phyloP scores from a whole-genome alignment of 2,797 vertebrate genomes.

The Spinus olivaceus region DNA sequence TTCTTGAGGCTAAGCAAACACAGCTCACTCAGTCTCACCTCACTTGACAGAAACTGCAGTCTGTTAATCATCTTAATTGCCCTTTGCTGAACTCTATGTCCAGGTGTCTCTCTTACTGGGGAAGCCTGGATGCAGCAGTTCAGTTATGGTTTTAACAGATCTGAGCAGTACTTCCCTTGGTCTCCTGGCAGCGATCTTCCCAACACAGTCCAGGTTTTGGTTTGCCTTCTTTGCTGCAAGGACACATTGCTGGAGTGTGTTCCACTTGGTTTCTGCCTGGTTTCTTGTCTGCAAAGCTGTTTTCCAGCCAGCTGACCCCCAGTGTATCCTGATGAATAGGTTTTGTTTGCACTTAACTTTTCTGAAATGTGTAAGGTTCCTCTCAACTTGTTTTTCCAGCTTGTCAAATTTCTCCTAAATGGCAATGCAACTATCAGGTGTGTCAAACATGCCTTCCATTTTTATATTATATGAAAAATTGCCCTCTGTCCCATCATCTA shows the following conservation, averaged over 20 bases:
- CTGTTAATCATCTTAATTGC: neutral
- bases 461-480: neutral
- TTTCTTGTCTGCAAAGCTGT: neutral
- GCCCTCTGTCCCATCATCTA: neutral
- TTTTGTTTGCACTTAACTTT: neutral
- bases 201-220: neutral
- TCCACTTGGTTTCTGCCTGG: neutral
- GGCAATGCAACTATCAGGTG: neutral
- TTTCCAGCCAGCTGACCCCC: neutral
- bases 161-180: neutral
- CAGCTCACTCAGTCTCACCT: neutral
- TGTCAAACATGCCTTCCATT: neutral
- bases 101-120: neutral
- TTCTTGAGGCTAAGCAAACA: neutral
- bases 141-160: neutral
- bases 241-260: neutral
- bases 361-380: neutral
- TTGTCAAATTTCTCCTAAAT: neutral
- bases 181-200: rapidly evolving
- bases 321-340: neutral
- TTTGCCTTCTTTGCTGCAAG: neutral
- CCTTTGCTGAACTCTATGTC: neutral
- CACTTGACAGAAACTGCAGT: neutral
- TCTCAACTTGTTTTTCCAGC: neutral
- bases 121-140: neutral